Evolutionary conservation across 1,140 invertebrate species (phyloP), one percentile per base, ranked within the genome.

Genomic region (honey bee (Apis mellifera)): DNA sequence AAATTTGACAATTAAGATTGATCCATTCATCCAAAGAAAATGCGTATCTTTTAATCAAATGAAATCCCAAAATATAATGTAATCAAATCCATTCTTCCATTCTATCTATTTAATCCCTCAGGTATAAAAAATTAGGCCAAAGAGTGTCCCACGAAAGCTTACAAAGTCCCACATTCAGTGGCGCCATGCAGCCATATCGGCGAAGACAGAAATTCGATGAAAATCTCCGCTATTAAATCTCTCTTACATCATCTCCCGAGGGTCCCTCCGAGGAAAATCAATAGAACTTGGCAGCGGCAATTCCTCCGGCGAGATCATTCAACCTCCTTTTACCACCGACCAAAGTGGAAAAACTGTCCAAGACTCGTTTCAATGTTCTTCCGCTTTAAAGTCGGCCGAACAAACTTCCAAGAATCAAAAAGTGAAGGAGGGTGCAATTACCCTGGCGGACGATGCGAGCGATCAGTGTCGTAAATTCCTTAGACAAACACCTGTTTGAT

Each of bases 401-500:
- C 26, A 42, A 72, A 57, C 21, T 17, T 19, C 17, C 9, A 9
- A 8, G 71, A 23, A 55, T 57, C 19, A 19, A 2, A 54, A 57
- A 52, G 26, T 50, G 62, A 54, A 52, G 32, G 52, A 15, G 72
- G 60, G 48, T 52, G 68, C 23, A 72, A 78, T 78, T 78, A 78
- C 54, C 54, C 21, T 1, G 12, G 1, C 17, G 12, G 50, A 68
- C 32, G 21, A 72, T 26, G 15, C 9, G n/a, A 2, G 21, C 52
- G 69, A 59, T 80, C 76, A 72, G n/a, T 78, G 78, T 85, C 75
- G 86, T 77, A 83, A 85, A 85, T 70, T 79, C 78, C 48, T 80
- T 66, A 86, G 75, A 64, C 84, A 78, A 89, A 89, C 83, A 89
- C 87, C 88, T 89, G 88, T 89, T 87, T 86, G 82, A 89, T 85